Percentiles rank a stretch among this genome's conserved stretches.
phyloP scores from a whole-genome alignment of 2,113 vertebrate species.

The Notothenia rossii region DNA sequence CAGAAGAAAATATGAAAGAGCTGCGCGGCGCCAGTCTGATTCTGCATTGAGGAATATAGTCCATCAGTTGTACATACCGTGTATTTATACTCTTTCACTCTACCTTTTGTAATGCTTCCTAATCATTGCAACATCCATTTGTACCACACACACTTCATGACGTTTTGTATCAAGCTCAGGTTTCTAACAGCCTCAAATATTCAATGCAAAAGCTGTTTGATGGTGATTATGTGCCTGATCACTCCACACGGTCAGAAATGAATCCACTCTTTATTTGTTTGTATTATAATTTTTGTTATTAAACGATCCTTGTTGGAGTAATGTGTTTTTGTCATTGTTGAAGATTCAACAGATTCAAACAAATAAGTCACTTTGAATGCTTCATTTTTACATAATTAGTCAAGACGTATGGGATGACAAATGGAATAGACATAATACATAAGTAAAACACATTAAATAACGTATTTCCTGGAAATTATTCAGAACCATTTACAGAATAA shows the following conservation, averaged over 20 bases:
- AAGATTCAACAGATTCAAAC: neutral
- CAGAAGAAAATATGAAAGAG: constrained; percentile 14
- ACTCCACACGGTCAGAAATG: constrained; percentile 35
- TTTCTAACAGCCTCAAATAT: constrained; percentile 47
- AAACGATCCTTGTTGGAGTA: constrained; percentile 59
- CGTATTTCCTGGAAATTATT: too few species aligned
- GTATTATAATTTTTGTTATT: constrained; percentile 71
- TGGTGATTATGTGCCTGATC: constrained; percentile 54
- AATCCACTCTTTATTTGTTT: constrained; percentile 66
- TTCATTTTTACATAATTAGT: neutral
- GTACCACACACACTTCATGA: constrained; percentile 58
- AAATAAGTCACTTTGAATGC: neutral
- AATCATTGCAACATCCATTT: constrained; percentile 49
- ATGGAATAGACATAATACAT: neutral
- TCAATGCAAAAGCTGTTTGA: constrained; percentile 48
- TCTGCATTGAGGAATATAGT: constrained; percentile 32
- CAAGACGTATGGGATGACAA: neutral
- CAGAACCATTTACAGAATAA: too few species aligned
- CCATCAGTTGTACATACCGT: constrained; percentile 67
- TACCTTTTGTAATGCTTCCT: constrained; percentile 65
- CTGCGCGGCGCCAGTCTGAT: constrained; percentile 15
- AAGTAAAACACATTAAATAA: too few species aligned
- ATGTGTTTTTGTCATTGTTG: neutral
- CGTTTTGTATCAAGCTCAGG: constrained; percentile 75
- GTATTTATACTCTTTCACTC: constrained; percentile 72